These are phyloP conservation scores for Magallana ariakensis DNA, from an alignment of 1,140 invertebrate genomes.

Conservation along the genomic window DNA sequence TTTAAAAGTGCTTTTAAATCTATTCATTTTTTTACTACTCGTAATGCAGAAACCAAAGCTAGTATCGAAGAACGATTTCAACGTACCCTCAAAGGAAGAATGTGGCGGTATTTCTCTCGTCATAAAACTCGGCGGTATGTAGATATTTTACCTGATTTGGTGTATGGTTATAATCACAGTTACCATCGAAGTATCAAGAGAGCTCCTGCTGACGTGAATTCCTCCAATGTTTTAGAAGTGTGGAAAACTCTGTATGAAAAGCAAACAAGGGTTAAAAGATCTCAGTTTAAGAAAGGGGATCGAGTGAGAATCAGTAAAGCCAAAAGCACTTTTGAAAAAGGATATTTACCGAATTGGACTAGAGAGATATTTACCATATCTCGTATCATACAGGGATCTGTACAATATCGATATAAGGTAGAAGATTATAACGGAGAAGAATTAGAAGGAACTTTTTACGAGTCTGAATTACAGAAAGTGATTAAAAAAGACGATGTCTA, in stretches of 20 bases:
- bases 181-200: slow-evolving; percentile 26
- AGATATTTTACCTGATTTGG: slow-evolving; percentile 40
- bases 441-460: slow-evolving; percentile 41
- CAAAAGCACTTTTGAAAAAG: slow-evolving; percentile 52
- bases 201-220: slow-evolving; percentile 17
- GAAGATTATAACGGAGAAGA: slow-evolving; percentile 30
- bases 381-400: not conserved
- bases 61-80: slow-evolving; percentile 48
- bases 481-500: slow-evolving; percentile 3
- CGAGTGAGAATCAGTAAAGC: slow-evolving; percentile 44
- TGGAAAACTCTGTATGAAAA: slow-evolving; percentile 20
- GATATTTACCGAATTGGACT: slow-evolving; percentile 52
- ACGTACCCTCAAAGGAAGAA: slow-evolving; percentile 41
- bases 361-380: not conserved
- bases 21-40: slow-evolving; percentile 19
- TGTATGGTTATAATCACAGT: slow-evolving; percentile 36
- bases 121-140: slow-evolving; percentile 27
- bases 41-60: slow-evolving; percentile 33
- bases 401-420: not conserved
- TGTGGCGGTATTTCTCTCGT: slow-evolving; percentile 52
- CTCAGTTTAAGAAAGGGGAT: slow-evolving; percentile 34
- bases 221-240: slow-evolving; percentile 16
- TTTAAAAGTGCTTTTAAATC: not conserved
- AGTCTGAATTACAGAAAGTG: slow-evolving; percentile 37
- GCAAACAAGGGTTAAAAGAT: not conserved